phyloP scores from a whole-genome alignment of 2,888 invertebrate species.

The Cheiracanthium punctorium region DNA sequence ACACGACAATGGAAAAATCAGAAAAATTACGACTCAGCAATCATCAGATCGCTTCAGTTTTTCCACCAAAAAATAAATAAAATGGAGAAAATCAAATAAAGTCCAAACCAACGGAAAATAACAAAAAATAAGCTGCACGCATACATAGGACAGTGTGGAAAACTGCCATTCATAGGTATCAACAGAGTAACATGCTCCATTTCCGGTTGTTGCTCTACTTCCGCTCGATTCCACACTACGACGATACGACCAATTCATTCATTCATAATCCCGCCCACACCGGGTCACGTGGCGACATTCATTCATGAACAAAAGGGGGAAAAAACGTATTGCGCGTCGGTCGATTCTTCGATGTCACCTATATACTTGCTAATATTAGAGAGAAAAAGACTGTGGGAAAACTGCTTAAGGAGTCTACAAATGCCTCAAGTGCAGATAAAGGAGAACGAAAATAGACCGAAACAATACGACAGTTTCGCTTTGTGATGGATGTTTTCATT shows the following conservation, averaged over 20 bases:
- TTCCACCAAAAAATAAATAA: no score
- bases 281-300: constrained; percentile 59
- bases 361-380: constrained; percentile 5
- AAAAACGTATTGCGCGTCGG: no score
- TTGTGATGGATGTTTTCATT: not conserved
- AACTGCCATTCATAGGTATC: constrained; percentile 17
- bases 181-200: constrained; percentile 53
- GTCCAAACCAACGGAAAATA: not conserved
- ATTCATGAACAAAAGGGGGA: constrained; percentile 56
- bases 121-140: not conserved
- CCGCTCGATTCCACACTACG: constrained; percentile 46
- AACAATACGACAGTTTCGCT: not conserved
- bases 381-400: constrained; percentile 5
- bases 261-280: constrained; percentile 57
- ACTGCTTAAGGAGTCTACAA: not conserved
- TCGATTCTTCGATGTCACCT: not conserved
- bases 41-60: not conserved
- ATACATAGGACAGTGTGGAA: not conserved
- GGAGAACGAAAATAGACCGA: not conserved
- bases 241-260: constrained; percentile 45
- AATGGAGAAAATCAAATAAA: not conserved
- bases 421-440: not conserved
- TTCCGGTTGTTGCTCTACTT: constrained; percentile 62
- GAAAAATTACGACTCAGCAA: no score
- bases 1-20: no score